A percentile compares a stretch with the other conserved stretches of the same genome.
These are phyloP conservation scores for Oreotrochilus melanogaster DNA, from an alignment of 2,113 vertebrate genomes.

Conservation along the genomic window DNA sequence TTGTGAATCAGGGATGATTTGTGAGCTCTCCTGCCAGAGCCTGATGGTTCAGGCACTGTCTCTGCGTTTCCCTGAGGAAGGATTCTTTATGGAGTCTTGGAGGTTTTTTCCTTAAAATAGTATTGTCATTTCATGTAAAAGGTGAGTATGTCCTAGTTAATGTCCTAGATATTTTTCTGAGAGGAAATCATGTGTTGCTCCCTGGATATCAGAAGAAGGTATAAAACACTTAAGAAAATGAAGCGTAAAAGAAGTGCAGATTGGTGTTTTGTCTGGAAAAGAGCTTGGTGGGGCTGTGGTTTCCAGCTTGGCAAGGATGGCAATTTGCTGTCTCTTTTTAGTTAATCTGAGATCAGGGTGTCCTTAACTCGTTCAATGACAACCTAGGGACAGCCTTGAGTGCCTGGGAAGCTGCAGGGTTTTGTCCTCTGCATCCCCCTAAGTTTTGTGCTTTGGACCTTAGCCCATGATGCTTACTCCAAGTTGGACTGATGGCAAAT, in stretches of 20 bases:
- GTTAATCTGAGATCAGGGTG: not conserved
- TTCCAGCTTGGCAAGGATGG: not conserved
- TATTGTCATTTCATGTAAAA: not conserved
- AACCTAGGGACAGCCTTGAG: not conserved
- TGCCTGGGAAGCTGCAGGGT: not conserved
- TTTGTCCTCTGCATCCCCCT: not conserved
- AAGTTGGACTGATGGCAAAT: accelerated
- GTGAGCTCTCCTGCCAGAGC: not conserved
- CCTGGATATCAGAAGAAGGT: not conserved
- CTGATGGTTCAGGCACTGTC: not conserved
- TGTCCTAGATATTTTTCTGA: conserved; percentile 41
- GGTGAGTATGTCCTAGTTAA: conserved; percentile 39
- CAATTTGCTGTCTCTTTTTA: not conserved
- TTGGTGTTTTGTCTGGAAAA: not conserved
- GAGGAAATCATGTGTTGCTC: not conserved
- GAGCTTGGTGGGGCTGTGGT: not conserved
- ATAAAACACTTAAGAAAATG: not conserved
- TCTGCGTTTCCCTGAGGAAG: not conserved
- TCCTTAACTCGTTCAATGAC: not conserved
- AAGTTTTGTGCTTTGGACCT: not conserved
- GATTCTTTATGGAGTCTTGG: not conserved
- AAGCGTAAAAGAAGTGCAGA: not conserved
- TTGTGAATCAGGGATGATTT: accelerated
- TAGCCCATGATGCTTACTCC: not conserved
- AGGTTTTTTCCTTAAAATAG: conserved; percentile 26